A percentile compares a stretch with the other conserved stretches of the same genome.
Conservation (phyloP, 2,888 invertebrate genomes). For the Andrena trimmerana region DNA sequence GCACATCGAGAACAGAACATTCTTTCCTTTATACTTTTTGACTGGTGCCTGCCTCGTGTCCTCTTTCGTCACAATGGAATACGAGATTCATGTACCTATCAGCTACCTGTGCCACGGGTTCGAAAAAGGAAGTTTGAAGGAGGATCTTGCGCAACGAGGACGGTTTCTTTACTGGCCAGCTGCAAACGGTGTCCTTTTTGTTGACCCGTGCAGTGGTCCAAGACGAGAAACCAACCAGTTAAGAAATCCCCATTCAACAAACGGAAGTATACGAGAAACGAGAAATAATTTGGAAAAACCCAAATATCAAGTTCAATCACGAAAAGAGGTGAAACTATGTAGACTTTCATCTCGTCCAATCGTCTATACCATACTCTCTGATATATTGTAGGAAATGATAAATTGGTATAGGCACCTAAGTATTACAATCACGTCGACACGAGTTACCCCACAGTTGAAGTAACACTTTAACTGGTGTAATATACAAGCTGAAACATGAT, state of each 20-base stretch:
- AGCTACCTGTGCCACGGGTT: background rate
- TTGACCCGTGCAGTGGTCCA: background rate
- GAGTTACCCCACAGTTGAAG: too few relatives aligned
- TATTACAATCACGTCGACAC: too few relatives aligned
- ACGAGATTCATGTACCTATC: background rate
- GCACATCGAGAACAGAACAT: slow-evolving; percentile 23
- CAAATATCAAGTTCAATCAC: background rate
- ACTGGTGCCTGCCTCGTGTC: background rate
- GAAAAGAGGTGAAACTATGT: too few relatives aligned
- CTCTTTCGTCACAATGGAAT: slow-evolving; percentile 16
- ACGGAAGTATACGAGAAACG: too few relatives aligned
- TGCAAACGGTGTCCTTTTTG: slow-evolving; percentile 28
- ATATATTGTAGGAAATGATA: too few relatives aligned
- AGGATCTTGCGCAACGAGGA: slow-evolving; percentile 26
- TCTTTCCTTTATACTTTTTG: background rate
- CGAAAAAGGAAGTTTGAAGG: background rate
- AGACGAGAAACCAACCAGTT: slow-evolving; percentile 17
- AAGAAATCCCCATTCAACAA: background rate
- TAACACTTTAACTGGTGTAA: too few relatives aligned
- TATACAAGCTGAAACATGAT: background rate
- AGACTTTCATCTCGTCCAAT: too few relatives aligned
- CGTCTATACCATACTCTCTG: too few relatives aligned
- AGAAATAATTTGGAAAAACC: background rate
- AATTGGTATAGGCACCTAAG: too few relatives aligned
- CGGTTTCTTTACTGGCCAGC: slow-evolving; percentile 5